Evolutionary conservation across 2,797 vertebrate species (phyloP), one percentile per base, ranked within the genome.

Genomic region (Capromys pilorides): DNA sequence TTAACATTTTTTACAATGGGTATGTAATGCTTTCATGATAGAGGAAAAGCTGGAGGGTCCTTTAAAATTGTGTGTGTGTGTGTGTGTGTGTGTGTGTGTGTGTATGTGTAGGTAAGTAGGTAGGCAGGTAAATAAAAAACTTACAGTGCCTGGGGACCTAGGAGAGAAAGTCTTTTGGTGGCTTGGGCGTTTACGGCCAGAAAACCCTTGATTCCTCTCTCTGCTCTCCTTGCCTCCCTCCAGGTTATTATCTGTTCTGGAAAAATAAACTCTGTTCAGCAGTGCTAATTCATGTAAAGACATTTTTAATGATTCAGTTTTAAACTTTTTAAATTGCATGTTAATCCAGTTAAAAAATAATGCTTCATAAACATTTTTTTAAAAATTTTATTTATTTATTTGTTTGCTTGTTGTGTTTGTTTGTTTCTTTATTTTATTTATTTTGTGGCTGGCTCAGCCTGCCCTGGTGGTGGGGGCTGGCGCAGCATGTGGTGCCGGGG

Each of bases 91-190:
- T 24, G 3, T 12, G 1, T 16, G 16, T 0, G 2, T 5, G 33
- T 62, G 11, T 28, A 3, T 21, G 3, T 7, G 1, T 1, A 1
- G 4, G 45, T 0, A 5, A 5, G n/a, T 16, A 33, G 4, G 18
- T 2, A 2, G 5, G 4, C 3, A 22, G 3, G 1, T 26, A 6
- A 3, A 22, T 2, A 10, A 4, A 31, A 14, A 49, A 6, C 14
- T 16, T 9, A 5, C 0, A 21, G 4, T n/a, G 0, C 18, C 4
- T 36, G 41, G 18, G 12, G 0, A 75, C 24, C 4, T 13, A 69
- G 49, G 19, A 59, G 21, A 59, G 41, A 24, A 75, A 39, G 31
- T 11, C 26, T 14, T 33, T 19, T 4, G 28, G 75, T 3, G 82
- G 33, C 16, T 71, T 10, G 61, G 75, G 16, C 9, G 5, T 49